Evolutionary conservation across 2,113 vertebrate species (phyloP).

Genomic region (Atractosteus spatula): DNA sequence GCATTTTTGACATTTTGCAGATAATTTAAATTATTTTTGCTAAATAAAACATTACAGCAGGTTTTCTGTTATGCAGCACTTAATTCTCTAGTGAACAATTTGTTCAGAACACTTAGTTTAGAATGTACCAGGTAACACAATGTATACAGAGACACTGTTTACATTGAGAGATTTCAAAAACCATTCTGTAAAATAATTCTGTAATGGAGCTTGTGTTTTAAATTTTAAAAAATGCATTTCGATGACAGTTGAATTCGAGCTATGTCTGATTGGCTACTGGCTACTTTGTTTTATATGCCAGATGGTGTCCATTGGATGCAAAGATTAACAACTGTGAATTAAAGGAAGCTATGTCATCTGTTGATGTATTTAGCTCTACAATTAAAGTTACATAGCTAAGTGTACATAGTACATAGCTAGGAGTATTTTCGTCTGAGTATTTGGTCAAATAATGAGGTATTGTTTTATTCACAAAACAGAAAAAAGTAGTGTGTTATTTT

Average conservation of each 20-base stretch:
- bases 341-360: slow-evolving; percentile 47
- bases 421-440: not conserved
- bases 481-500: too few species aligned
- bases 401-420: too few species aligned
- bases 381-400: slow-evolving; percentile 44
- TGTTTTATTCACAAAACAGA: too few species aligned
- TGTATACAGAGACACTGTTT: not conserved
- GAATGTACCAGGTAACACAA: not conserved
- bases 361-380: slow-evolving; percentile 46
- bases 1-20: too few species aligned
- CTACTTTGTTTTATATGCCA: slow-evolving; percentile 52
- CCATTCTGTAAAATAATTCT: too few species aligned
- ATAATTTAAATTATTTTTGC: too few species aligned
- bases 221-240: slow-evolving; percentile 17
- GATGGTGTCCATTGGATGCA: slow-evolving; percentile 35
- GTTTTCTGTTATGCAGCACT: not conserved
- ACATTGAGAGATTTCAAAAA: too few species aligned
- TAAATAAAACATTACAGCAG: too few species aligned
- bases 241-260: slow-evolving; percentile 16
- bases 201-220: slow-evolving; percentile 7
- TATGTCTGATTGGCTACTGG: slow-evolving; percentile 30
- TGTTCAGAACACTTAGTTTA: not conserved
- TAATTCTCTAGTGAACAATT: not conserved
- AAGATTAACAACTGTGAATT: slow-evolving; percentile 24
- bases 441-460: too few species aligned